phyloP scores from a whole-genome alignment of 2,888 invertebrate species.

The Steinernema hermaphroditum region DNA sequence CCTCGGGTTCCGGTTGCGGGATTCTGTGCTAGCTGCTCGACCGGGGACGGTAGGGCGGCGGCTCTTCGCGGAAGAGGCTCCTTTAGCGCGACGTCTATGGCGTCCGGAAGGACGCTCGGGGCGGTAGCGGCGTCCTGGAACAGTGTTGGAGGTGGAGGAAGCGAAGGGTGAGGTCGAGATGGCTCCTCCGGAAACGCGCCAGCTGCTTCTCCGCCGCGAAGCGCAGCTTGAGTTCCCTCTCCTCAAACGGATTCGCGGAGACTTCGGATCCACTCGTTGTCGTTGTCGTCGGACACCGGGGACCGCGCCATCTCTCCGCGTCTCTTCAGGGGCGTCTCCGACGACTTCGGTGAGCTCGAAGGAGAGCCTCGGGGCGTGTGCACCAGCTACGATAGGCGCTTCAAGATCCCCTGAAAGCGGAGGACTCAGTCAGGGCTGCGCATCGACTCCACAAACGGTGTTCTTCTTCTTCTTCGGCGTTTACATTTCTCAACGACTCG shows the following conservation, averaged over 20 bases:
- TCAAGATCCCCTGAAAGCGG: conserved; percentile 1
- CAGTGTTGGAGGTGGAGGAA: background rate
- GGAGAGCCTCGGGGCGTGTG: background rate
- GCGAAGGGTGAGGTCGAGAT: background rate
- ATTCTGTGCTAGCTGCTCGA: background rate
- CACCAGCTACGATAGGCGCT: background rate
- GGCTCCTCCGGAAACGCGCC: background rate
- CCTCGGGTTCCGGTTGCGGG: background rate
- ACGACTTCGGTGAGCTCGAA: background rate
- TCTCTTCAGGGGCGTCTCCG: background rate
- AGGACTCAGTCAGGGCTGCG: background rate
- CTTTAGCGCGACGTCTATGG: background rate
- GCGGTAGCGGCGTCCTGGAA: background rate
- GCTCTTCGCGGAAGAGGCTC: background rate
- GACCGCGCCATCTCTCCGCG: background rate
- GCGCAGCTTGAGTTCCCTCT: background rate
- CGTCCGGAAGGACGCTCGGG: background rate
- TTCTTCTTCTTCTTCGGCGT: conserved; percentile 2
- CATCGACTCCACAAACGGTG: background rate
- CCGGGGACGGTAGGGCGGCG: background rate
- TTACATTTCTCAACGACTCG: background rate
- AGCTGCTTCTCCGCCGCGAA: background rate
- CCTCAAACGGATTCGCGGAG: background rate
- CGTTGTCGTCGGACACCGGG: background rate
- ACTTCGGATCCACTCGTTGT: background rate